These are phyloP conservation scores for Drosophila busckii DNA, from an alignment of 1,140 invertebrate species.

Conservation along the genomic window DNA sequence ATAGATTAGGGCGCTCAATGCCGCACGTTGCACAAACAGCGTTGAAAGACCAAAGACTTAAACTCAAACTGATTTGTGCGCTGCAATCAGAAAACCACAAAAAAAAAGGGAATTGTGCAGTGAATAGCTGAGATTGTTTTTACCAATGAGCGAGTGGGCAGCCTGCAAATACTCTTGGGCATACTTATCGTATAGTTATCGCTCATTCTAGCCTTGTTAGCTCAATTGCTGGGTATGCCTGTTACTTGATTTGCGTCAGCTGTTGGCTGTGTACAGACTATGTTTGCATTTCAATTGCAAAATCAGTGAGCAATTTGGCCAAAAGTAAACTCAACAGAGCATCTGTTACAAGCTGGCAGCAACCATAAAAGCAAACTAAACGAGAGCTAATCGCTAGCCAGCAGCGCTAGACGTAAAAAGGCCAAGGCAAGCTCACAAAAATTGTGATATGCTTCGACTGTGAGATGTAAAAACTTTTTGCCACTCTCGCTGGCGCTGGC, in stretches of 20 bases:
- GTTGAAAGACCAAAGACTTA: conserved; percentile 5
- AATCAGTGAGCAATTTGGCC: conserved; percentile 15
- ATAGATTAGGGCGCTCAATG: not conserved
- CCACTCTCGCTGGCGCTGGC: conserved; percentile 25
- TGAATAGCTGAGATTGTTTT: conserved; percentile 29
- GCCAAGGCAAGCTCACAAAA: conserved; percentile 8
- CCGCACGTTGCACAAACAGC: conserved; percentile 19
- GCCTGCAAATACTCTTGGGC: conserved; percentile 5
- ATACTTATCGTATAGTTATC: not conserved
- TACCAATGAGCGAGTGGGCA: conserved; percentile 9
- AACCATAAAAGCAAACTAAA: not conserved
- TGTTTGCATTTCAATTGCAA: conserved; percentile 26
- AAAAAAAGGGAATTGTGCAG: conserved; percentile 32
- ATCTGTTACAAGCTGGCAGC: not conserved
- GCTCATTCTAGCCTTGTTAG: not conserved
- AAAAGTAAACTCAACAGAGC: no score
- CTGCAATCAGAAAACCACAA: conserved; percentile 12
- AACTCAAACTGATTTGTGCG: conserved; percentile 18
- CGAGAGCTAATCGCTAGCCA: conserved; percentile 9
- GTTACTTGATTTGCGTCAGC: not conserved
- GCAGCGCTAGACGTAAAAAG: not conserved
- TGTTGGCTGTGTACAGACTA: conserved; percentile 1
- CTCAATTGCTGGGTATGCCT: not conserved
- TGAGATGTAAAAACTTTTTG: conserved; percentile 37
- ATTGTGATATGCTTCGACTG: no score